phyloP scores from a whole-genome alignment of 35 echinoderm and acorn worm genomes.

The Apostichopus japonicus region DNA sequence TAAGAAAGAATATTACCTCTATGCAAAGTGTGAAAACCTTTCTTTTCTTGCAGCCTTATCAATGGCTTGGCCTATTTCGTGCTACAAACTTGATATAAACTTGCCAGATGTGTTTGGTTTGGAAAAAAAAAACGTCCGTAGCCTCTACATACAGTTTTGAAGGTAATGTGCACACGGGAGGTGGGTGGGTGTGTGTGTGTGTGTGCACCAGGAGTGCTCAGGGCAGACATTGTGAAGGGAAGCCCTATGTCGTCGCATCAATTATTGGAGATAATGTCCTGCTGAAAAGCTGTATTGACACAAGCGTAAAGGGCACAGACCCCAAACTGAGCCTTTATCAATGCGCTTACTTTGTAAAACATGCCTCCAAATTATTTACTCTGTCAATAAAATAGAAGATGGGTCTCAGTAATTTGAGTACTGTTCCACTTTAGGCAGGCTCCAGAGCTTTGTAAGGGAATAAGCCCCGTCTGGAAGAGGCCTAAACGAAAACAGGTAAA shows the following conservation, averaged over 20 bases:
- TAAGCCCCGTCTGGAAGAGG: conserved; percentile 14
- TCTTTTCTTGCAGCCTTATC: neutral
- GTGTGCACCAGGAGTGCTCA: neutral
- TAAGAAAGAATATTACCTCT: neutral
- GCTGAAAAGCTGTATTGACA: conserved; percentile 34
- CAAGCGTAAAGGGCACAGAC: neutral
- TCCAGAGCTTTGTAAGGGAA: conserved; percentile 1
- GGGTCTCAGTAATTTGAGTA: conserved; percentile 32
- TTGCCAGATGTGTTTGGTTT: neutral
- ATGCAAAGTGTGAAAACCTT: neutral
- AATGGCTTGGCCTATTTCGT: conserved; percentile 5
- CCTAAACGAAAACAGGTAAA: conserved; percentile 34
- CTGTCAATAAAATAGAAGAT: conserved; percentile 49
- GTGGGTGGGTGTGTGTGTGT: too few relatives aligned
- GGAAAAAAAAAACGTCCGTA: neutral
- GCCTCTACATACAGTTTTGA: neutral
- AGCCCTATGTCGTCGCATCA: neutral
- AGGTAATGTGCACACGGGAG: neutral
- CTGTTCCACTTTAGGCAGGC: conserved; percentile 33
- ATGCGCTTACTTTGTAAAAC: neutral
- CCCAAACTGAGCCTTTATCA: conserved; percentile 37
- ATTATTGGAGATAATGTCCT: conserved; percentile 42
- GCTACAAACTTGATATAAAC: neutral
- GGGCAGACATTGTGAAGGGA: neutral
- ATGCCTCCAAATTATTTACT: conserved; percentile 33